Evolutionary conservation across 1,140 invertebrate genomes (phyloP).

Genomic region (Drosophila subobscura): DNA sequence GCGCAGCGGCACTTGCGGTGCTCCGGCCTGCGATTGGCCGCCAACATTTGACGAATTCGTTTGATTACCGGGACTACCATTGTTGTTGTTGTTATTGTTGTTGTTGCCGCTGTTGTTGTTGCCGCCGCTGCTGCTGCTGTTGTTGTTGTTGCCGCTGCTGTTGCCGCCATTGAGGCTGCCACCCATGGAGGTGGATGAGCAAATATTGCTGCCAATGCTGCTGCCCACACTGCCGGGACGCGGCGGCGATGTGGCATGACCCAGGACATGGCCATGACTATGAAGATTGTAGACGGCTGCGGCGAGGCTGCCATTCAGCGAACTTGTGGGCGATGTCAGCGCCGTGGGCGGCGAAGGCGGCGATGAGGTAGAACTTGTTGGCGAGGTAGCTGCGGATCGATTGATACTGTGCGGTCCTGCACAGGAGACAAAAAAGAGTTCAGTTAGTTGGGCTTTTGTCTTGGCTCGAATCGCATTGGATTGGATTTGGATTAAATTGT

Average conservation of each 20-base stretch:
- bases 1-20: conserved; percentile 85
- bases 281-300: conserved; percentile 69
- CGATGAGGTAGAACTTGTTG: conserved; percentile 82
- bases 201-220: conserved; percentile 47
- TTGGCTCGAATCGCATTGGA: neutral
- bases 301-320: conserved; percentile 58
- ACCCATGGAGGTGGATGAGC: conserved; percentile 30
- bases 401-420: conserved; percentile 80
- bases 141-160: conserved; percentile 4
- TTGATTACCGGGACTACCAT: conserved; percentile 25
- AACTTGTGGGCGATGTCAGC: conserved; percentile 72
- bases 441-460: conserved; percentile 37
- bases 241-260: conserved; percentile 60
- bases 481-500: conserved; percentile 7
- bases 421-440: conserved; percentile 38
- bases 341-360: conserved; percentile 77
- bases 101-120: conserved; percentile 16
- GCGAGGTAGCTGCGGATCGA: conserved; percentile 79
- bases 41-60: conserved; percentile 1
- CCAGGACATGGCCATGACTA: conserved; percentile 28
- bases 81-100: conserved; percentile 22
- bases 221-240: conserved; percentile 69
- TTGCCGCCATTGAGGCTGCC: conserved; percentile 6
- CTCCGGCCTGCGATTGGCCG: conserved; percentile 21
- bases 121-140: conserved; percentile 4